These are phyloP conservation scores for Phyllopteryx taeniolatus DNA, from an alignment of 2,113 vertebrate genomes.

Conservation along the genomic window DNA sequence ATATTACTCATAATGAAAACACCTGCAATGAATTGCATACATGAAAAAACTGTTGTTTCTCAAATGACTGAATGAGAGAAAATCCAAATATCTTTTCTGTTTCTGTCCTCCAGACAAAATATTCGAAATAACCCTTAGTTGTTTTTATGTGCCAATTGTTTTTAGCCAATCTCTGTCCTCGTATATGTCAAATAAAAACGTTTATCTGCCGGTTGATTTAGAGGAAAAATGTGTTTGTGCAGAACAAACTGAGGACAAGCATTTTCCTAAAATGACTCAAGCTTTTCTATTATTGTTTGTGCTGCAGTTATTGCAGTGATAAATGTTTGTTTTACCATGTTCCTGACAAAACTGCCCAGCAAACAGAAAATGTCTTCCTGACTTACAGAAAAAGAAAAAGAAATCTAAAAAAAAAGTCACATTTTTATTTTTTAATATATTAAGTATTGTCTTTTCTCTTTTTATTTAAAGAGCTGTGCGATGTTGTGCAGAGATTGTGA, in stretches of 20 bases:
- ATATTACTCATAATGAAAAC: conserved; percentile 27
- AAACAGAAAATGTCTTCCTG: conserved; percentile 39
- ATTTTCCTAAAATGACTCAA: neutral
- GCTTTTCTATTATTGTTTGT: neutral
- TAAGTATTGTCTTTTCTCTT: conserved; percentile 37
- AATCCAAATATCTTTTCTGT: neutral
- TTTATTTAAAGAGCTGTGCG: conserved; percentile 4
- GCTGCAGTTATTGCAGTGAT: conserved; percentile 23
- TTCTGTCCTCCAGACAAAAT: neutral
- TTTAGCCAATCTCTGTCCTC: neutral
- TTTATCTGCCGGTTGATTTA: neutral
- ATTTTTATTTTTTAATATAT: conserved; percentile 30
- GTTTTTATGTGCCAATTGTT: neutral
- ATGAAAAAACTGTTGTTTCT: too few relatives aligned
- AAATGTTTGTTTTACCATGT: neutral
- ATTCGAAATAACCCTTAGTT: neutral
- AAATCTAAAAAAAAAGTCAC: conserved; percentile 4
- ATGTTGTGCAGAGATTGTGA: conserved; percentile 31
- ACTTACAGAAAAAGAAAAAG: conserved; percentile 31
- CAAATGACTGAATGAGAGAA: neutral
- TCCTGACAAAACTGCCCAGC: conserved; percentile 25
- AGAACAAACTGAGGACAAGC: neutral
- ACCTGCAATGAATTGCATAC: neutral
- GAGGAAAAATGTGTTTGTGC: neutral
- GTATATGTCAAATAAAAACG: conserved; percentile 1